Conservation (phyloP, 2,113 vertebrate genomes). For the Opisthocomus hoazin region DNA sequence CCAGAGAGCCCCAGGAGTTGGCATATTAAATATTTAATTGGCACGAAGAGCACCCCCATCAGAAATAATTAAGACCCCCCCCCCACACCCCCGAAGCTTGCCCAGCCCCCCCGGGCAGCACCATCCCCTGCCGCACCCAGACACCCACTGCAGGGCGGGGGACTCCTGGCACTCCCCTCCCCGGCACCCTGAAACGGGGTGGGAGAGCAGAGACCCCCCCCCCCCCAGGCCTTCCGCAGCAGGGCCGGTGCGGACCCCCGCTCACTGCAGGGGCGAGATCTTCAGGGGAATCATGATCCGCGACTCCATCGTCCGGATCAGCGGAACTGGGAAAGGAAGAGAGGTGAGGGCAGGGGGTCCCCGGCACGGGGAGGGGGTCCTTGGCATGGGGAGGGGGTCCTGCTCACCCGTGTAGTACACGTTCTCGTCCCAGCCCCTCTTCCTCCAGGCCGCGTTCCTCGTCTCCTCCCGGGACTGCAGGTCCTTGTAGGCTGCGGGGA, state of each 20-base stretch:
- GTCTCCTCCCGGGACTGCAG: conserved; percentile 90
- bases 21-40: conserved; percentile 48
- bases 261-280: conserved; percentile 89
- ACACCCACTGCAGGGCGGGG: neutral
- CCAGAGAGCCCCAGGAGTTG: neutral
- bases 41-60: neutral
- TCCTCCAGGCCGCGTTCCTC: conserved; percentile 88
- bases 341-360: neutral
- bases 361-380: too few species aligned
- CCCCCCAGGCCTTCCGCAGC: too few species aligned
- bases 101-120: neutral
- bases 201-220: neutral
- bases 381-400: neutral
- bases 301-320: conserved; percentile 91
- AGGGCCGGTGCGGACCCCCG: too few species aligned
- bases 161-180: neutral
- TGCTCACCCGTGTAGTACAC: conserved; percentile 90
- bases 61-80: neutral
- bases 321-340: conserved; percentile 76
- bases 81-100: neutral
- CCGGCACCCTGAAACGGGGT: neutral
- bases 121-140: too few species aligned
- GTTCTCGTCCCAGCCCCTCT: conserved; percentile 89
- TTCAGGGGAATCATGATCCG: conserved; percentile 94
- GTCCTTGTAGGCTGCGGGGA: conserved; percentile 83